Evolutionary conservation across 2,888 invertebrate species (phyloP), one percentile per base, ranked within the genome.

Genomic region (Agriopis leucophaearia): DNA sequence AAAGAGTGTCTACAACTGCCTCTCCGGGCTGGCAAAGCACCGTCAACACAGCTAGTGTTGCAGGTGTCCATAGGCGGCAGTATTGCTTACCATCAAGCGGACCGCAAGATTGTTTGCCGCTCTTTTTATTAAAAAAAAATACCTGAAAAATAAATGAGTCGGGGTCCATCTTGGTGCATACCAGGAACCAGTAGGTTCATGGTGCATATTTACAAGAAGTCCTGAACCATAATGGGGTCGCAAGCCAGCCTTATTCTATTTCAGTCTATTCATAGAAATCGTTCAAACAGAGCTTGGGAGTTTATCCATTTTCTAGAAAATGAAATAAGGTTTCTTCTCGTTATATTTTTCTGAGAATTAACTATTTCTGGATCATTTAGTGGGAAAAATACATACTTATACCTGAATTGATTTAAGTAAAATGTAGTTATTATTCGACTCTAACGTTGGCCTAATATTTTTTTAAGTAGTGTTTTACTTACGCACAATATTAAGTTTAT

Each of bases 381-480:
- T n/a, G 10, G 16, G 18, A 40, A 54, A 54, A 54, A 15, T 9
- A 38, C 8, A 10, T 38, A 38, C 8, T 5, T 40, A 12, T 38
- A 15, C 38, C 7, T 40, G 7, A 38, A 54, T 40, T 54, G 16
- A 40, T 38, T 40, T 16, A 16, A n/a, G 40, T 13, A 54, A 15
- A 8, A n/a, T 5, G 10, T 50, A 27, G 6, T 40, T 40, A 54
- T 15, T 54, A 40, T 54, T 40, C 51, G n/a, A n/a, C 36, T 36
- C 51, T 52, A 36, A 36, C 6, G 0, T 52, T 52, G 51, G 36
- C n/a, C 18, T 54, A 36, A 51, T 36, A 38, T 36, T 38, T 54
- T 38, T 54, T 9, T 3, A 54, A 54, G 38, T 15, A 16, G 38
- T 6, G 35, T 36, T 52, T 52, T 36, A 36, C 36, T 36, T 35